Evolutionary conservation across 35 echinoderm and acorn worm genomes (phyloP), one percentile per base, ranked within the genome.

Genomic region (Holothuria glaberrima): DNA sequence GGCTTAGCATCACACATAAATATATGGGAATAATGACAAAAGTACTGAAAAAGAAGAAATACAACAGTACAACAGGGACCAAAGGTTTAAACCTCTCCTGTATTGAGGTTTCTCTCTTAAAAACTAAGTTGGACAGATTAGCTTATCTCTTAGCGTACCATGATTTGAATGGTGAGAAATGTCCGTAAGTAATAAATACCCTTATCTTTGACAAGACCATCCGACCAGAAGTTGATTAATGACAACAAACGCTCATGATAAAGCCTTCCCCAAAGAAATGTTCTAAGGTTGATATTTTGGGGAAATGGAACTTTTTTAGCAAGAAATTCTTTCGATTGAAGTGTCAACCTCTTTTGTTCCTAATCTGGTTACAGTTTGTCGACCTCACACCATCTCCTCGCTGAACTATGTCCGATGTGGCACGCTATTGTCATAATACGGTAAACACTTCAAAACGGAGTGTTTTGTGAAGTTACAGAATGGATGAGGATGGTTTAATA

Each of bases 341-440:
- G 74, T 78, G 74, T 52, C 74, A 78, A 78, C 66, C 25, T 69
- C 38, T 78, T 48, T 78, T 78, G 74, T 78, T 45, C 21, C 41
- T 78, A 78, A 78, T 78, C 74, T 48, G 74, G 41, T 78, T 78
- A 78, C 74, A 78, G 74, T 78, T 78, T 48, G n/a, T 48, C 74
- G 74, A 78, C 74, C 74, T 78, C 74, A 78, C 74, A 78, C 74
- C 29, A 52, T 48, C 74, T 78, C 24, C 9, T 56, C 44, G 38
- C 20, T 78, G 74, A 78, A 78, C 74, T 78, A 48, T 27, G 50
- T 78, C 38, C n/a, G 19, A 78, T 41, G 35, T 38, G 74, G 21
- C 21, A 26, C 44, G 21, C 6, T 13, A 48, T 78, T 78, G 74
- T 78, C 74, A 78, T 78, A 78, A 78, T 48, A 78, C 12, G 74